A percentile compares a stretch with the other conserved stretches of the same genome.
Conservation (phyloP, 2,888 invertebrate genomes). For the Acronicta aceris region DNA sequence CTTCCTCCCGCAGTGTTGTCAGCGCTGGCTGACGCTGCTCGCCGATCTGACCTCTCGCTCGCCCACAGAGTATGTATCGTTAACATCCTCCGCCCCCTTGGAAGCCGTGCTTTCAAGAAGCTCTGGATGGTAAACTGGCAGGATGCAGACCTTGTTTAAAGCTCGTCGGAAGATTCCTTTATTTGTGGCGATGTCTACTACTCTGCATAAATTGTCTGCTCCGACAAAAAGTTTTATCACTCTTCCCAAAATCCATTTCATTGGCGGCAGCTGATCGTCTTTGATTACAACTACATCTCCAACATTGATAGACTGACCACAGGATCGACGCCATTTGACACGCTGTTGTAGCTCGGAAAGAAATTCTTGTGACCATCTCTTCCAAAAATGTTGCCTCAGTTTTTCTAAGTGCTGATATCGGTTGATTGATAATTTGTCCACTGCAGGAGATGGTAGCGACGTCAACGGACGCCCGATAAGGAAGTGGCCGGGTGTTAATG, state of each 20-base stretch:
- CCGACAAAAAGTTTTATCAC: neutral
- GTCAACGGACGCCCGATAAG: neutral
- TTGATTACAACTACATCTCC: neutral
- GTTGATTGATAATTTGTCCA: neutral
- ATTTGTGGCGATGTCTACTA: neutral
- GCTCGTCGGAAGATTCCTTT: neutral
- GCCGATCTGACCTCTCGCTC: too few species aligned
- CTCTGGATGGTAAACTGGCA: neutral
- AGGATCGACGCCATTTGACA: conserved; percentile 1
- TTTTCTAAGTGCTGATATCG: neutral
- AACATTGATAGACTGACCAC: neutral
- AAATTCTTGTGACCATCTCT: conserved; percentile 1
- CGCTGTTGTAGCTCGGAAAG: neutral
- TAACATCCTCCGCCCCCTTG: conserved; percentile 2
- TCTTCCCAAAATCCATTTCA: neutral
- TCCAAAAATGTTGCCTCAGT: neutral
- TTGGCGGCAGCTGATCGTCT: neutral
- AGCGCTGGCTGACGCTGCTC: too few species aligned
- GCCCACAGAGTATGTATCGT: neutral
- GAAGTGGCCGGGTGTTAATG: neutral
- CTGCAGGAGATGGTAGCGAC: neutral
- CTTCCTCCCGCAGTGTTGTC: too few species aligned
- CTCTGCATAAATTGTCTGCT: neutral
- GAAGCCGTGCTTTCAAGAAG: neutral
- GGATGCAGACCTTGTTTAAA: neutral